Evolutionary conservation across 2,888 invertebrate genomes (phyloP).

Genomic region (Lepidochrysops patricia): DNA sequence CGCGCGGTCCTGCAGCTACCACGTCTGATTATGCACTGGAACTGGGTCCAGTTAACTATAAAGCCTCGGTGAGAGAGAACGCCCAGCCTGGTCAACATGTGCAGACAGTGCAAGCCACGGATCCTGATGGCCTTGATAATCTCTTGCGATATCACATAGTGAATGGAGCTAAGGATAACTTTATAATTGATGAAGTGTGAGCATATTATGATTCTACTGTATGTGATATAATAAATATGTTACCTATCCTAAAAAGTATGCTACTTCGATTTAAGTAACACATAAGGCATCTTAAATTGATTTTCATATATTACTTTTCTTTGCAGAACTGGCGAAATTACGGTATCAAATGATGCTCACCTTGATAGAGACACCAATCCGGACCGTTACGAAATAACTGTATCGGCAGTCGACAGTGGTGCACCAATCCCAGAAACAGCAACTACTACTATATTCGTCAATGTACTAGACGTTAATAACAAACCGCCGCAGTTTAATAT

Average conservation of each 20-base stretch:
- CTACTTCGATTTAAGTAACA: too few species aligned
- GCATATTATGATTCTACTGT: too few species aligned
- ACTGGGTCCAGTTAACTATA: constrained; percentile 80
- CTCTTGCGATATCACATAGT: constrained; percentile 81
- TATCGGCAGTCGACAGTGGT: constrained; percentile 85
- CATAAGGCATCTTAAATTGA: too few species aligned
- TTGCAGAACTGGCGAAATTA: constrained; percentile 79
- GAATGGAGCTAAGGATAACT: constrained; percentile 84
- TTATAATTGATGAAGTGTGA: constrained; percentile 82
- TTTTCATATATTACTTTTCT: constrained; percentile 9
- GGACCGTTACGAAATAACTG: constrained; percentile 80
- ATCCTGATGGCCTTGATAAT: constrained; percentile 85
- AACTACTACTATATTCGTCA: constrained; percentile 82
- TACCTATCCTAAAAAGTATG: too few species aligned
- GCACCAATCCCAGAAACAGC: constrained; percentile 84
- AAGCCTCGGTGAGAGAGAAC: constrained; percentile 81
- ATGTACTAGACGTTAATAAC: constrained; percentile 85
- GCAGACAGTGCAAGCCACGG: constrained; percentile 81
- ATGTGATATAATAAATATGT: too few species aligned
- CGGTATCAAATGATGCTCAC: constrained; percentile 81
- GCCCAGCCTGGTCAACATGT: constrained; percentile 80
- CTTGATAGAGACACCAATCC: constrained; percentile 80
- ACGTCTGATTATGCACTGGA: constrained; percentile 61
- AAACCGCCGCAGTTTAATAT: constrained; percentile 85
- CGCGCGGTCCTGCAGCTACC: constrained; percentile 43